Conservation (phyloP, 2,113 vertebrate genomes). For the Zosterops borbonicus region DNA sequence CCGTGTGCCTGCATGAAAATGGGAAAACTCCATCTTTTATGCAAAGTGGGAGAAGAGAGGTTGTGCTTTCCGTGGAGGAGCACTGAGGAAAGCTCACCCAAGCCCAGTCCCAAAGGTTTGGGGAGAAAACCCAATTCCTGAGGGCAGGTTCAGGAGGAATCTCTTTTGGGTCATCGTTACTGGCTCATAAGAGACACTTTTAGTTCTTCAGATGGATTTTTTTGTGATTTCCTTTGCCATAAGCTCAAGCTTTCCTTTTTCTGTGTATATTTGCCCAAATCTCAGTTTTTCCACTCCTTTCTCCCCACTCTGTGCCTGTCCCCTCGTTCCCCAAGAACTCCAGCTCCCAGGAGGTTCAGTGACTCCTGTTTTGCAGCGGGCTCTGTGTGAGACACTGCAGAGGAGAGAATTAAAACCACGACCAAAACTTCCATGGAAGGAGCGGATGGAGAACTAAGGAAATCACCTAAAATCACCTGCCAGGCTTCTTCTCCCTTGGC, state of each 20-base stretch:
- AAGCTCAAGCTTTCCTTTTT: neutral
- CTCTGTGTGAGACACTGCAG: neutral
- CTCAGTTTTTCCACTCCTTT: neutral
- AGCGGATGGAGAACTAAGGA: neutral
- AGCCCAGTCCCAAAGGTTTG: neutral
- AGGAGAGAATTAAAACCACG: neutral
- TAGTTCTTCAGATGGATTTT: neutral
- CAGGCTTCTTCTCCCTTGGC: neutral
- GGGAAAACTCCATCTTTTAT: neutral
- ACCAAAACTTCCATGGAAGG: neutral
- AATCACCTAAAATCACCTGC: neutral
- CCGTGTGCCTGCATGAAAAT: neutral
- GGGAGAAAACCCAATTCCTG: neutral
- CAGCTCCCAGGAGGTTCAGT: neutral
- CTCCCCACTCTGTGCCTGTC: neutral
- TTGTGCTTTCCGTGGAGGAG: neutral
- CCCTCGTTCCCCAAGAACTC: neutral
- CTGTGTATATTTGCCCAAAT: fast-evolving
- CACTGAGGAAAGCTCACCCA: neutral
- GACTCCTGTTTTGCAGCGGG: neutral
- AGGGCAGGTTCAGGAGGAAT: neutral
- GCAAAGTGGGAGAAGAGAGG: neutral
- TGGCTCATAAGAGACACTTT: neutral
- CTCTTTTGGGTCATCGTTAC: neutral
- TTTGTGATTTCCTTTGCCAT: fast-evolving